Percentiles rank a stretch among this genome's conserved stretches.
Evolutionary conservation across 2,888 invertebrate genomes (phyloP).

Genomic region (Aphidius colemani): DNA sequence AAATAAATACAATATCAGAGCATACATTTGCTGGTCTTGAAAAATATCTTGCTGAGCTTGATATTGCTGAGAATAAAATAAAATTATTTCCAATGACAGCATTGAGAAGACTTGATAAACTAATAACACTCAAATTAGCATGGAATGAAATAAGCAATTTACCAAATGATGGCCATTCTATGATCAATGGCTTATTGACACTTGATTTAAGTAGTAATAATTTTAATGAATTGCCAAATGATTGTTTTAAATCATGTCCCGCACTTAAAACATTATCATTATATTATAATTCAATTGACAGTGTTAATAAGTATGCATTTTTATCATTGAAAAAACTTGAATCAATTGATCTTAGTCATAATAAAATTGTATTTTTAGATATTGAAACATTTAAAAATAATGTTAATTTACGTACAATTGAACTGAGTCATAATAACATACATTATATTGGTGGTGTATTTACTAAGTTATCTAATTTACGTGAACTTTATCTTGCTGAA

Average conservation of each 20-base stretch:
- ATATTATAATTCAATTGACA: conserved; percentile 82
- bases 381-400: conserved; percentile 77
- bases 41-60: conserved; percentile 77
- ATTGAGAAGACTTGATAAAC: conserved; percentile 73
- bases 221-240: conserved; percentile 75
- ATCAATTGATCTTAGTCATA: conserved; percentile 85
- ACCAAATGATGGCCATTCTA: conserved; percentile 73
- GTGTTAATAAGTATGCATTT: conserved; percentile 79
- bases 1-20: conserved; percentile 78
- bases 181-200: conserved; percentile 73
- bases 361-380: conserved; percentile 79
- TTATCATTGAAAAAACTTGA: conserved; percentile 74
- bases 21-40: conserved; percentile 83
- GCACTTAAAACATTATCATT: conserved; percentile 79
- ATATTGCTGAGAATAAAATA: conserved; percentile 86
- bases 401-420: conserved; percentile 78
- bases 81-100: conserved; percentile 82
- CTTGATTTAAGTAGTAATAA: conserved; percentile 87
- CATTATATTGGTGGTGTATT: conserved; percentile 85
- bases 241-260: conserved; percentile 81
- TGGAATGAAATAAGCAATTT: conserved; percentile 69
- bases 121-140: conserved; percentile 70
- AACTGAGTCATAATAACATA: conserved; percentile 87
- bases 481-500: conserved; percentile 84
- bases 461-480: conserved; percentile 76